A percentile compares a stretch with the other conserved stretches of the same genome.
Evolutionary conservation across 2,888 invertebrate species (phyloP).

Genomic region (Mimumesa dahlbomi): DNA sequence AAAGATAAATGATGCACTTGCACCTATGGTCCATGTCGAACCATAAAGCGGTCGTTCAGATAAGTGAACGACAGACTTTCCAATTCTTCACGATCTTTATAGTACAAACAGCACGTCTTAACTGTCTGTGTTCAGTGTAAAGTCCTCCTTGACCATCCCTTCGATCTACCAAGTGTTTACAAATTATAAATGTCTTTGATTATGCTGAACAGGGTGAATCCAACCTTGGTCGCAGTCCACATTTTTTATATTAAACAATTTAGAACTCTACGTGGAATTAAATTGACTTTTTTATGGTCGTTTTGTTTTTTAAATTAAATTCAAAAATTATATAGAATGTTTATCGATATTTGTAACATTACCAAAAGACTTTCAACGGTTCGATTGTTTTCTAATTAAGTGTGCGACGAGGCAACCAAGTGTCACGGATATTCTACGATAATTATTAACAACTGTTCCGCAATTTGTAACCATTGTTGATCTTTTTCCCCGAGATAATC

Average conservation of each 20-base stretch:
- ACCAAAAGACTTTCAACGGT: too few species aligned
- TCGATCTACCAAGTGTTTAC: constrained; percentile 14
- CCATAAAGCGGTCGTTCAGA: constrained; percentile 26
- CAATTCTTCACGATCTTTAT: constrained; percentile 53
- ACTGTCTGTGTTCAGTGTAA: constrained; percentile 62
- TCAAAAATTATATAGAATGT: too few species aligned
- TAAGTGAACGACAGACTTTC: constrained; percentile 43
- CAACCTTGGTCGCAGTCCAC: constrained; percentile 1
- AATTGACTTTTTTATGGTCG: too few species aligned
- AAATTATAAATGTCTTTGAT: constrained; percentile 22
- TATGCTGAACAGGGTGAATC: constrained; percentile 1
- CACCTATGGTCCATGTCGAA: constrained; percentile 16
- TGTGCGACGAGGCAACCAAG: too few species aligned
- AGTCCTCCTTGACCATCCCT: constrained; percentile 19
- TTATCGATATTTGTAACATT: too few species aligned
- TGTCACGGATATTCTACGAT: too few species aligned
- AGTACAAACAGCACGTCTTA: constrained; percentile 64
- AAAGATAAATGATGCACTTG: constrained; percentile 16
- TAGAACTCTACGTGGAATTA: too few species aligned
- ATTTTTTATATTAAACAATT: neutral
- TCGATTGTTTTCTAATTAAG: too few species aligned
- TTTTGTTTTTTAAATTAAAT: too few species aligned
- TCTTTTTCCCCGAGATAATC: too few species aligned
- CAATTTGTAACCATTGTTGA: too few species aligned
- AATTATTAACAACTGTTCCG: too few species aligned